Evolutionary conservation across 2,113 vertebrate species (phyloP), one percentile per base, ranked within the genome.

Genomic region (Benitochromis conjunctus): DNA sequence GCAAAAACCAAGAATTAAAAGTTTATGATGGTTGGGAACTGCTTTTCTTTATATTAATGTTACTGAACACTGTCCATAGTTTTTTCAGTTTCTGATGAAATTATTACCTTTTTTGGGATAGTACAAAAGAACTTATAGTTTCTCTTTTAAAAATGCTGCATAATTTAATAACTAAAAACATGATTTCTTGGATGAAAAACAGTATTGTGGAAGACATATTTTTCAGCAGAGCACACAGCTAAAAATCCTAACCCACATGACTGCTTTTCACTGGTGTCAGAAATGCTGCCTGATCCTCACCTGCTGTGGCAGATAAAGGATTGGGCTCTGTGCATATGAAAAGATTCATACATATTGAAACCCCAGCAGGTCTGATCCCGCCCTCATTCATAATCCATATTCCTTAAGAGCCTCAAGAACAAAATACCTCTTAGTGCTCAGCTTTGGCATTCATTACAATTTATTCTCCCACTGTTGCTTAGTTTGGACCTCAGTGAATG

Each of bases 301-400:
- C 94, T 93, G 92, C 94, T 89, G 94, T 16, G 71, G 76, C 9
- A 80, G 51, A 95, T 92, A 95, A 93, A 92, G 90, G 90, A 76
- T 62, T 7, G 12, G 53, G 88, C 82, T 78, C 19, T 16, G 55
- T 87, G 91, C 88, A 93, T 84, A 93, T 93, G 84, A 94, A 95
- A 94, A 94, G 85, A 56, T 86, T 94, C 92, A 94, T 95, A 89
- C 95, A 96, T 95, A 94, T 93, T 95, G 91, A 95, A 95, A 92
- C 92, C 95, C 87, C 95, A 94, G 93, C 93, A 86, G 92, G 93
- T 89, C 92, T 82, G 85, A 88, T 92, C 89, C 91, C 74, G 26
- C 88, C 88, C 88, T 86, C 83, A 90, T 93, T 93, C 92, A 93
- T 94, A 95, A 95, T 95, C 94, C 93, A 95, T 94, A 92, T 92